Evolutionary conservation across 2,797 vertebrate species (phyloP).

Genomic region (Kryptolebias ocellatus): DNA sequence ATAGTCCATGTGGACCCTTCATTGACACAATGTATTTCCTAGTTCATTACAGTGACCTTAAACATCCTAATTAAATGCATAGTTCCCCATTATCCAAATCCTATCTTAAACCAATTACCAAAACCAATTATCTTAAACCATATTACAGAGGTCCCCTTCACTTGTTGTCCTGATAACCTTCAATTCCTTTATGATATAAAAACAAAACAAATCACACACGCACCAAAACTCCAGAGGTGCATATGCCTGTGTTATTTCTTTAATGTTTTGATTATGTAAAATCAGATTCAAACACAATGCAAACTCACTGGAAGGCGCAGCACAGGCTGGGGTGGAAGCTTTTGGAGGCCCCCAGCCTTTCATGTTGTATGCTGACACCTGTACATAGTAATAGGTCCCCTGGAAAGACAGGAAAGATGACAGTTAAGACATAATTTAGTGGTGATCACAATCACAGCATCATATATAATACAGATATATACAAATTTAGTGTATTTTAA

Average conservation of each 20-base stretch:
- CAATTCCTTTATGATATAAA: neutral
- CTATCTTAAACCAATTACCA: no score
- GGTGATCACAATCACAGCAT: neutral
- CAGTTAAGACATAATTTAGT: conserved; percentile 9
- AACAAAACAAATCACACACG: neutral
- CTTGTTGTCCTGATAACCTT: neutral
- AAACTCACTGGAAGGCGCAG: conserved; percentile 90
- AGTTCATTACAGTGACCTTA: neutral
- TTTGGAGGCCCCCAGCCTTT: conserved; percentile 90
- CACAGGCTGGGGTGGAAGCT: conserved; percentile 82
- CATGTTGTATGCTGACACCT: conserved; percentile 92
- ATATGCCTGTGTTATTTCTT: neutral
- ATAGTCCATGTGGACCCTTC: conserved; percentile 54
- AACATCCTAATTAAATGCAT: neutral
- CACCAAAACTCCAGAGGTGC: neutral
- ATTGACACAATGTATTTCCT: neutral
- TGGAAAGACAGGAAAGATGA: conserved; percentile 63
- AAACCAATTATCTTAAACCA: neutral
- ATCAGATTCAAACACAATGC: conserved; percentile 3
- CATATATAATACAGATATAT: neutral
- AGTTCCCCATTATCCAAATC: no score
- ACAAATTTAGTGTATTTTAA: conserved; percentile 2
- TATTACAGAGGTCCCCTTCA: neutral
- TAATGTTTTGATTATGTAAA: neutral
- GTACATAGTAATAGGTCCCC: conserved; percentile 87